A percentile compares a stretch with the other conserved stretches of the same genome.
Evolutionary conservation across 2,113 vertebrate genomes (phyloP).

Genomic region (Cryptomyrus ogoouensis): DNA sequence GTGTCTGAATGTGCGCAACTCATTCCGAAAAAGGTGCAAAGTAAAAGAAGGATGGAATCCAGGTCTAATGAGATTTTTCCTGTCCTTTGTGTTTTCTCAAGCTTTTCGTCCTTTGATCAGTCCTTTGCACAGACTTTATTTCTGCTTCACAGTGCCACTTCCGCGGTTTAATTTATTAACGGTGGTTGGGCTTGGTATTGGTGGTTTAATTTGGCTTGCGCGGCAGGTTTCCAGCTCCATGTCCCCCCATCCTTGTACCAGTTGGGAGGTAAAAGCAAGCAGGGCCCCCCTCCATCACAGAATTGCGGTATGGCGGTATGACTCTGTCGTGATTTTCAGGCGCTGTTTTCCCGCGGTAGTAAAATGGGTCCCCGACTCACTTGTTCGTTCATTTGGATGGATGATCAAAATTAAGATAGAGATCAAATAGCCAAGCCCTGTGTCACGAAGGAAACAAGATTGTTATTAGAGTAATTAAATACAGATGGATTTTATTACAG

Average conservation of each 20-base stretch:
- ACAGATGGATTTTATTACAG: neutral
- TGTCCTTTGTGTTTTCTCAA: neutral
- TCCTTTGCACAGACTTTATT: neutral
- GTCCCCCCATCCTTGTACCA: neutral
- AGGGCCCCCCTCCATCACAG: neutral
- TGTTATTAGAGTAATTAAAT: constrained; percentile 5
- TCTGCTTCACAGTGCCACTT: neutral
- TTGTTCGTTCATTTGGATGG: neutral
- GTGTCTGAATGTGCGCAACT: neutral
- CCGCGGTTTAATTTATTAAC: neutral
- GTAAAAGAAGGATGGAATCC: neutral
- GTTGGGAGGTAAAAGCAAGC: neutral
- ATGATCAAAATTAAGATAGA: neutral
- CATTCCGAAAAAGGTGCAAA: neutral
- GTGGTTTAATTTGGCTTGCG: neutral
- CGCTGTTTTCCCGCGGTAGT: neutral
- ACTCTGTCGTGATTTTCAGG: neutral
- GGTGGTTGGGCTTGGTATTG: neutral
- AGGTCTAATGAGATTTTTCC: neutral
- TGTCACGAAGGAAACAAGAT: neutral
- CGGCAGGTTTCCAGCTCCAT: neutral
- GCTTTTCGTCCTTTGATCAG: constrained; percentile 7
- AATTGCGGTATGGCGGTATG: neutral
- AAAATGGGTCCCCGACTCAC: neutral
- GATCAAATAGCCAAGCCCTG: neutral